These are phyloP conservation scores for Threskiornis aethiopicus DNA, from an alignment of 2,797 vertebrate genomes.

Conservation along the genomic window DNA sequence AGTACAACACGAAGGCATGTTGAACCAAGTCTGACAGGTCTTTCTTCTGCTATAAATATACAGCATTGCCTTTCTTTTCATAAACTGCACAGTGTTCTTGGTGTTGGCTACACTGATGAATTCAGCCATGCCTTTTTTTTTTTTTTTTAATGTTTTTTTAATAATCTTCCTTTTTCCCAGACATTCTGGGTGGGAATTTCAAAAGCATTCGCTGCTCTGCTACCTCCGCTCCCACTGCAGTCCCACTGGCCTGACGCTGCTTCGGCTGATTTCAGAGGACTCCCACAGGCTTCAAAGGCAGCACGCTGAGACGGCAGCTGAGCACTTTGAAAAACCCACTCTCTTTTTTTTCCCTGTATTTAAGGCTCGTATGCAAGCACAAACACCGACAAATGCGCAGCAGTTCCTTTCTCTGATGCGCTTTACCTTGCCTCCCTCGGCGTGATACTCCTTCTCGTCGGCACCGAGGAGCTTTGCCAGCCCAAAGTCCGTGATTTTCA, in stretches of 20 bases:
- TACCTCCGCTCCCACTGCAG: not conserved
- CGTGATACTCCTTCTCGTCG: slow-evolving; percentile 90
- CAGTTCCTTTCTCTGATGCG: accelerated
- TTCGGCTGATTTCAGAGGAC: slow-evolving; percentile 21
- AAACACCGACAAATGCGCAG: accelerated
- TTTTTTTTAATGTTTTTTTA: not conserved
- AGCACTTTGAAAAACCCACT: not conserved
- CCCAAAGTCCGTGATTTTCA: slow-evolving; percentile 95
- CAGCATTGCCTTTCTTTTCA: slow-evolving; percentile 10
- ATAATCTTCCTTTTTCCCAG: slow-evolving; percentile 29
- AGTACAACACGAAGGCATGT: not conserved
- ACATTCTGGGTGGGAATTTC: slow-evolving; percentile 51
- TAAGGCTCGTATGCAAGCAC: not conserved
- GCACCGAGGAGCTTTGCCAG: slow-evolving; percentile 89
- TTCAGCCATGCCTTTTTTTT: not conserved
- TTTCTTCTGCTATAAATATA: slow-evolving; percentile 41
- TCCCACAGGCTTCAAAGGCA: slow-evolving; percentile 50
- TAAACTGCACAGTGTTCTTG: not conserved
- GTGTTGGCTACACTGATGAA: not conserved
- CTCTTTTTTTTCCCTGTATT: no score
- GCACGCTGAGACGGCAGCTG: not conserved
- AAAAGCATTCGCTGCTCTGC: not conserved
- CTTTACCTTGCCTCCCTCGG: slow-evolving; percentile 90
- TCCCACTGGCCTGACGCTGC: not conserved
- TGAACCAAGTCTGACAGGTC: slow-evolving; percentile 46